Evolutionary conservation across 1,140 invertebrate species (phyloP), one percentile per base, ranked within the genome.

Genomic region (Achatina immaculata): DNA sequence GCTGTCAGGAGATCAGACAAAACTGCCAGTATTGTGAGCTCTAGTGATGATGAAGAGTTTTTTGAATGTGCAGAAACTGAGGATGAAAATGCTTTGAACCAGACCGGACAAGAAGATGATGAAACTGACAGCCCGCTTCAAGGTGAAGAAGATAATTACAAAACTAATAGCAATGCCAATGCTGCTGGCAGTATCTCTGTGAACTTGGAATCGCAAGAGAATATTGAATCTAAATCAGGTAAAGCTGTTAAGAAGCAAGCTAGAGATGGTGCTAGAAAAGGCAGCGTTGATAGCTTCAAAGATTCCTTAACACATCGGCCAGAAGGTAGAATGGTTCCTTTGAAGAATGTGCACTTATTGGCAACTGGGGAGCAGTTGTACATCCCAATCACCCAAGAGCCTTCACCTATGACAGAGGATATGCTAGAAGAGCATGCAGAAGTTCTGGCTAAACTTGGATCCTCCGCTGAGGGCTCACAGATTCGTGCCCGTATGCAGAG

Each of bases 341-440:
- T 83, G 48, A 84, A 84, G 55, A 85, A 89, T 58, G 51, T 87
- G 34, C 83, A 82, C 45, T 83, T 91, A 19, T 82, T 92, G 21
- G 86, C 89, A 42, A 84, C 84, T 24, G 85, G 86, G 16, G 90
- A 90, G 66, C 85, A 79, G 43, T 78, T 98, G 42, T 98, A 96
- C 89, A 93, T 98, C 81, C 97, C 97, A 0, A 89, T 95, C n/a
- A 98, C 96, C 1, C 96, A 99, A 92, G 97, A 99, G 87, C 95
- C 96, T 0, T 95, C 96, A 0, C 97, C 98, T 7, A 97, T 99
- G 93, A 99, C 98, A 4, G 98, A 99, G 90, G 98, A 99, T 91
- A 95, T 98, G 90, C 90, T 99, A 65, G 95, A 98, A 86, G 96
- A 98, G 89, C 97, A 99, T 89, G 95, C 96, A 0, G 95, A 98